Base-by-base conservation (phyloP, 2,797 vertebrate genomes). In the Eupleurogrammus muticus region DNA sequence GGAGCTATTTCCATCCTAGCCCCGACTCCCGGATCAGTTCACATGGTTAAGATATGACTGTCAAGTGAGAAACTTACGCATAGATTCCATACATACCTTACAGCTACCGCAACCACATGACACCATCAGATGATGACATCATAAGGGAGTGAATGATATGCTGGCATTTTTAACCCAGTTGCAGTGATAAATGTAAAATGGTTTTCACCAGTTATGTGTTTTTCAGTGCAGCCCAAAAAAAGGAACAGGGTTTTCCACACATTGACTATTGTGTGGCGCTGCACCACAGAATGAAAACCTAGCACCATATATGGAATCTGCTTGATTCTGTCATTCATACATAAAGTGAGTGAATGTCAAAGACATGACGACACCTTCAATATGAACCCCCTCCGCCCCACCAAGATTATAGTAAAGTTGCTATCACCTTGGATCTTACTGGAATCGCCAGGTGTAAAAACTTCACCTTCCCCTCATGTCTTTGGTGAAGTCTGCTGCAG, bases 401-500 rank as follows among this genome's bases (percentile, higher is more conserved):
- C n/a, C 17, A 46, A 47, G 5, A 23, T 9, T 4, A 4, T 21
- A 9, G 13, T 16, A 4, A 40, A 2, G 12, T 5, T 44, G 40
- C 40, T 6, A 21, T 70, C 10, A 13, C 21, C 6, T 4, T 35
- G 14, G 16, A 17, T 42, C 0, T 20, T 32, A 14, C 17, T 20
- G 7, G 44, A n/a, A 36, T 9, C 42, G 21, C 23, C 21, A 36
- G 8, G 19, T n/a, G 9, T 17, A 13, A 11, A 38, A 34, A 24
- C 42, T 46, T 46, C 3, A 9, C 36, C 23, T 0, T 34, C 40
- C 28, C 24, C 21, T 47, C 75, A 46, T 53, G 23, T 60, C 42
- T 11, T 51, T 35, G 19, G 23, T 24, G 46, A 60, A 48, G n/a
- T 24, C 68, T 72, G 46, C 75, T 68, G 48, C 65, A 57, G 68